Evolutionary conservation across 2,797 vertebrate genomes (phyloP), one percentile per base, ranked within the genome.

Genomic region (Glossophaga mutica): DNA sequence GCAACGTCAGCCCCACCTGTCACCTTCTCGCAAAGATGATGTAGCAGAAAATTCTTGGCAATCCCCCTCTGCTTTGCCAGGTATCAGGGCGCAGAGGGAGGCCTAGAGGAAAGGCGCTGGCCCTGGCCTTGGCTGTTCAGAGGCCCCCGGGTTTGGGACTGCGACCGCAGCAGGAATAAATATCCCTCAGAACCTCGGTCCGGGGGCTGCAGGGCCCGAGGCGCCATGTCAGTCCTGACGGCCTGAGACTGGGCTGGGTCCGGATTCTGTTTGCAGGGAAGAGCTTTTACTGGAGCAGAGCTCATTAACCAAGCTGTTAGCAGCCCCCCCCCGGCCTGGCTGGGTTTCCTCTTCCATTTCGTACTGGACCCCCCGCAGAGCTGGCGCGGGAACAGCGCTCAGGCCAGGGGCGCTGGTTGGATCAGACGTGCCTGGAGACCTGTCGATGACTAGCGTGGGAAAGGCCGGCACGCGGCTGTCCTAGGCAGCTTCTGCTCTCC

Each of bases 121-220:
- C 1, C 0, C 76, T 78, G 86, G 16, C 42, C 90, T 48, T 76
- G 57, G 19, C 73, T 70, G 67, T 74, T 50, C 39, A 26, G 67
- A n/a, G 42, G 22, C 34, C 73, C 48, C 57, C 19, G 12, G 57
- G 10, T 44, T 12, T 50, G 34, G 9, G 37, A 14, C 39, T 44
- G 4, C 39, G 57, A 37, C 12, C 11, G 32, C 46, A 32, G 6
- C 16, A 42, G 74, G 77, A 74, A 4, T 82, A 34, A 9, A 37
- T 10, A 21, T 44, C 67, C 1, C 1, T 0, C 48, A 55, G 85
- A 74, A 42, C 3, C 8, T 79, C 48, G 0, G 8, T 34, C 16
- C 26, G 0, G 16, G 22, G 7, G 10, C 52, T 67, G 26, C 55
- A 24, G 37, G 57, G 15, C 39, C 48, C 0, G 0, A 24, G 26